phyloP scores from a whole-genome alignment of 2,888 invertebrate genomes.

The Drosophila paramelanica region DNA sequence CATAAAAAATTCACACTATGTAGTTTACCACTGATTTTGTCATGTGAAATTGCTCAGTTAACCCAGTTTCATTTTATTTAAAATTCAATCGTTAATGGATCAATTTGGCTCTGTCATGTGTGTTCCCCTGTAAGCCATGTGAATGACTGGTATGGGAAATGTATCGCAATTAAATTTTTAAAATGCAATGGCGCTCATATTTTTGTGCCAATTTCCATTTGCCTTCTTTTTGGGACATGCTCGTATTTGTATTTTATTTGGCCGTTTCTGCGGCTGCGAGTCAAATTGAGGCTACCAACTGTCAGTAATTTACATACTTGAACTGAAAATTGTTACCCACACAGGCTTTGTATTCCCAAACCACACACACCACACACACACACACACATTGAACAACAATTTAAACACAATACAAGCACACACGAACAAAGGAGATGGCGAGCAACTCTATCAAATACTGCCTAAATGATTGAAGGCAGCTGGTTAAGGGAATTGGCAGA shows the following conservation, averaged over 20 bases:
- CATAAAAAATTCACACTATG: background rate
- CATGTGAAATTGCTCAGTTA: slow-evolving; percentile 6
- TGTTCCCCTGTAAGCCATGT: slow-evolving; percentile 8
- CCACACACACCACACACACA: slow-evolving; percentile 3
- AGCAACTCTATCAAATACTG: slow-evolving; percentile 50
- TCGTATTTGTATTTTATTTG: slow-evolving; percentile 43
- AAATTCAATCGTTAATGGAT: slow-evolving; percentile 44
- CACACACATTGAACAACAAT: background rate
- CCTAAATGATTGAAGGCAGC: slow-evolving; percentile 59
- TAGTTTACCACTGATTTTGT: background rate
- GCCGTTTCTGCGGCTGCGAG: slow-evolving; percentile 58
- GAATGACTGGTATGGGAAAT: slow-evolving; percentile 36
- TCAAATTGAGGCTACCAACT: slow-evolving; percentile 74
- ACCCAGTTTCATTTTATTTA: slow-evolving; percentile 21
- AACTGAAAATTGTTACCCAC: slow-evolving; percentile 65
- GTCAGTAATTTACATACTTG: slow-evolving; percentile 77
- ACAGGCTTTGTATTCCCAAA: slow-evolving; percentile 3
- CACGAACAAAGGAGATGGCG: slow-evolving; percentile 26
- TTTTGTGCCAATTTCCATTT: slow-evolving; percentile 62
- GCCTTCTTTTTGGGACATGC: slow-evolving; percentile 32
- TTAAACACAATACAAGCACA: background rate
- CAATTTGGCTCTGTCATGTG: slow-evolving; percentile 20
- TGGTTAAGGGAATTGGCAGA: slow-evolving; percentile 20
- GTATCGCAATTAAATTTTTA: slow-evolving; percentile 71
- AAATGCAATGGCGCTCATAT: slow-evolving; percentile 59